Conservation (phyloP, 2,888 invertebrate genomes). For the Epirrhoe tristata region DNA sequence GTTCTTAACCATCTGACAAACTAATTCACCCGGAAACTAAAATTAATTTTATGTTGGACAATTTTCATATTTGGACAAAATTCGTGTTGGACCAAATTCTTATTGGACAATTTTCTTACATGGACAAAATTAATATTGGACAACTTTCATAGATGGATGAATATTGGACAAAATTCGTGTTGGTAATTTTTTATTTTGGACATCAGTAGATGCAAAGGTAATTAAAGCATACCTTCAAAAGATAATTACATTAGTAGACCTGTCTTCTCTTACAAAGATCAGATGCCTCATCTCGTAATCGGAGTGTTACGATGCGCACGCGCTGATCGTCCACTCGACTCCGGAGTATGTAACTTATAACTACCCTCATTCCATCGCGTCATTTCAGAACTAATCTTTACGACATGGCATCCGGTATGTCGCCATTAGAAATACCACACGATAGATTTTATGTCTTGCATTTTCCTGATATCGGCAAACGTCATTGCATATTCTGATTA, state of each 20-base stretch:
- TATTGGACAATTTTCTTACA: too few relatives aligned
- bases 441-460: conserved; percentile 44
- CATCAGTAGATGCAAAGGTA: too few relatives aligned
- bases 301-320: conserved; percentile 58
- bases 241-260: not conserved
- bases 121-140: too few relatives aligned
- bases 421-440: conserved; percentile 52
- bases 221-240: too few relatives aligned
- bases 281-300: conserved; percentile 29
- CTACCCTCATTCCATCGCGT: conserved; percentile 65
- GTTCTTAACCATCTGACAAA: too few relatives aligned
- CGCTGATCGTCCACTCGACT: conserved; percentile 61
- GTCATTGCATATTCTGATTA: conserved; percentile 33
- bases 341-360: conserved; percentile 59
- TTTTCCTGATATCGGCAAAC: conserved; percentile 43
- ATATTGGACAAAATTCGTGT: too few relatives aligned
- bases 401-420: conserved; percentile 58
- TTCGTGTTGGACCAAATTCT: too few relatives aligned
- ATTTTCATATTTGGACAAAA: too few relatives aligned
- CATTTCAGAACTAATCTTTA: conserved; percentile 61
- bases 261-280: conserved; percentile 6
- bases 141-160: too few relatives aligned
- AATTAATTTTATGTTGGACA: too few relatives aligned
- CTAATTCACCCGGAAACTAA: too few relatives aligned
- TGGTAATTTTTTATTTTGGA: too few relatives aligned